These are phyloP conservation scores for Pollachius pollachius DNA, from an alignment of 2,113 vertebrate genomes.

Conservation along the genomic window DNA sequence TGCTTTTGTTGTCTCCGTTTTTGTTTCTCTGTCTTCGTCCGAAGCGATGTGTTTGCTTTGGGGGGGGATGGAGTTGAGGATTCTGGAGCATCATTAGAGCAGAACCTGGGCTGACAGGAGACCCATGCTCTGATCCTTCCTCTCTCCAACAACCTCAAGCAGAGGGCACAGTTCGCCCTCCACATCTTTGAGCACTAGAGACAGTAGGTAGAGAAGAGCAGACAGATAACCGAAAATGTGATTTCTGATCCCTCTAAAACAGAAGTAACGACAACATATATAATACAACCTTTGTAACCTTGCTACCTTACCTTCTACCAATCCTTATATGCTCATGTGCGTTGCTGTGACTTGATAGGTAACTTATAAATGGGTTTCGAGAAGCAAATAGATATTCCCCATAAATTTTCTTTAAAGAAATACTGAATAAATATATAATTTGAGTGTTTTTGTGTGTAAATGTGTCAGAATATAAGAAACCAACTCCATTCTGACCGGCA, in stretches of 20 bases:
- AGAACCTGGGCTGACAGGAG: slow-evolving; percentile 36
- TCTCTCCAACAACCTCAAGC: slow-evolving; percentile 23
- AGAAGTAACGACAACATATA: no score
- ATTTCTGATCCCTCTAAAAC: no score
- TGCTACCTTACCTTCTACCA: no score
- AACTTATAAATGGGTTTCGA: no score
- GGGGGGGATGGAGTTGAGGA: slow-evolving; percentile 10
- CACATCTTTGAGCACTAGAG: slow-evolving; percentile 55
- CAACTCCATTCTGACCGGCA: background rate
- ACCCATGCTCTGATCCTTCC: slow-evolving; percentile 16
- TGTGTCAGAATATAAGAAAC: background rate
- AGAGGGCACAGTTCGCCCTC: slow-evolving; percentile 31
- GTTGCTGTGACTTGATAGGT: no score
- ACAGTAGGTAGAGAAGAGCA: background rate
- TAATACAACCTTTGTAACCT: no score
- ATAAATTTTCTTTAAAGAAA: no score
- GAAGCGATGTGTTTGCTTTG: slow-evolving; percentile 13
- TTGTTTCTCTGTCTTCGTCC: slow-evolving; percentile 60
- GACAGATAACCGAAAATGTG: background rate
- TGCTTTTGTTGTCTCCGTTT: slow-evolving; percentile 60
- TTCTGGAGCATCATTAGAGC: slow-evolving; percentile 25
- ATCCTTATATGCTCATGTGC: no score
- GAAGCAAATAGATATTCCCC: no score
- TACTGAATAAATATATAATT: no score
- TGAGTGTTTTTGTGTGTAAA: no score